phyloP scores from a whole-genome alignment of 2,113 vertebrate species.

The Xenus cinereus region DNA sequence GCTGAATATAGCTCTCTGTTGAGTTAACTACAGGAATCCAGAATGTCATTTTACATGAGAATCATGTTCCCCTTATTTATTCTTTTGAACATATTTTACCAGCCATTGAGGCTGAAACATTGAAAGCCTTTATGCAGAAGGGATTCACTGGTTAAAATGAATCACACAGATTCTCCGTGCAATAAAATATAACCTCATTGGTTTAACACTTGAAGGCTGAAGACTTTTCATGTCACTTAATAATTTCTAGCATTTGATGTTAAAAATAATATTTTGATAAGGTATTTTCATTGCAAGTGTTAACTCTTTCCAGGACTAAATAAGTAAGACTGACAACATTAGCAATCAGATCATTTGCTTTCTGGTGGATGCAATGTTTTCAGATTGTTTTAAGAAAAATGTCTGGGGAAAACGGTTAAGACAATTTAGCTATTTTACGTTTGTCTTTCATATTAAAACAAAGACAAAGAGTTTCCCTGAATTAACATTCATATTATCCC shows the following conservation, averaged over 20 bases:
- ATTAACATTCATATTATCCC: conserved; percentile 67
- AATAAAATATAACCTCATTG: conserved; percentile 45
- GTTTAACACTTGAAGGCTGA: conserved; percentile 40
- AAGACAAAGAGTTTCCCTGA: conserved; percentile 61
- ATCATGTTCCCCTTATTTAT: conserved; percentile 67
- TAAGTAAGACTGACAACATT: not conserved
- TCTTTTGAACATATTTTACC: conserved; percentile 71
- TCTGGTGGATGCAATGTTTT: not conserved
- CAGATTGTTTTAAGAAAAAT: conserved; percentile 38
- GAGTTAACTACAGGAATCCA: conserved; percentile 53
- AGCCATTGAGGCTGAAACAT: conserved; percentile 62
- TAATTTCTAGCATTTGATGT: conserved; percentile 63
- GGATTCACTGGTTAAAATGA: conserved; percentile 47
- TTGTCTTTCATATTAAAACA: conserved; percentile 68
- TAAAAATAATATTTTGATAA: conserved; percentile 41
- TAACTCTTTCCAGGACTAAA: conserved; percentile 16
- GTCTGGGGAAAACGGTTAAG: conserved; percentile 20
- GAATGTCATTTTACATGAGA: conserved; percentile 46
- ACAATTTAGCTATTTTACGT: conserved; percentile 57
- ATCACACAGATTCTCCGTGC: conserved; percentile 17
- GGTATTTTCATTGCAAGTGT: not conserved
- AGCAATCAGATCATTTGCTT: conserved; percentile 2
- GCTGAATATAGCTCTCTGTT: conserved; percentile 37
- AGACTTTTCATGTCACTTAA: conserved; percentile 41
- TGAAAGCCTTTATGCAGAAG: conserved; percentile 55